phyloP scores from a whole-genome alignment of 2,113 vertebrate genomes.

The Macaca mulatta region DNA sequence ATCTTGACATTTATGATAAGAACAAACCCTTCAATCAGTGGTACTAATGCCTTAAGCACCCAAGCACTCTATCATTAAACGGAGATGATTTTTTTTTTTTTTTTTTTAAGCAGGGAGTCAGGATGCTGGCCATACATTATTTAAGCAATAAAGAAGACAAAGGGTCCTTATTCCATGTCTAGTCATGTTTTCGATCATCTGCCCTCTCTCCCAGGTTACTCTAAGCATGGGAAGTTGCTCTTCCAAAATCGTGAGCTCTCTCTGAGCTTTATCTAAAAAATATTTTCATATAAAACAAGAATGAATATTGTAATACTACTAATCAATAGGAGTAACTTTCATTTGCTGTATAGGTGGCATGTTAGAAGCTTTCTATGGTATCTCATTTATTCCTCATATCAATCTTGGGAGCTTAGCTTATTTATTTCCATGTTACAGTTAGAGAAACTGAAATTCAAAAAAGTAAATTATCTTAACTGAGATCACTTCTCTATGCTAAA shows the following conservation, averaged over 20 bases:
- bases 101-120: constrained; percentile 32
- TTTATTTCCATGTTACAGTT: not conserved
- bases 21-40: constrained; percentile 56
- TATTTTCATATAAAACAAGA: constrained; percentile 4
- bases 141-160: constrained; percentile 50
- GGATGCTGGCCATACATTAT: constrained; percentile 23
- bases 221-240: not conserved
- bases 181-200: not conserved
- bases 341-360: not conserved
- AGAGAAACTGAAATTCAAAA: not conserved
- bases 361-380: not conserved
- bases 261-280: not conserved
- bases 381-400: not conserved
- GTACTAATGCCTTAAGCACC: constrained; percentile 16
- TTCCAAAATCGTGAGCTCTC: not conserved
- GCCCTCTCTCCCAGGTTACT: not conserved
- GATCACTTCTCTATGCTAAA: not conserved
- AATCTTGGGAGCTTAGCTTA: not conserved
- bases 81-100: not conserved
- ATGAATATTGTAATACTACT: not conserved
- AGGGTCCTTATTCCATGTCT: not conserved
- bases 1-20: constrained; percentile 65
- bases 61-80: constrained; percentile 34
- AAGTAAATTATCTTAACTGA: not conserved
- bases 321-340: not conserved